Base-by-base conservation (phyloP, 2,797 vertebrate genomes). In the Anguilla anguilla region DNA sequence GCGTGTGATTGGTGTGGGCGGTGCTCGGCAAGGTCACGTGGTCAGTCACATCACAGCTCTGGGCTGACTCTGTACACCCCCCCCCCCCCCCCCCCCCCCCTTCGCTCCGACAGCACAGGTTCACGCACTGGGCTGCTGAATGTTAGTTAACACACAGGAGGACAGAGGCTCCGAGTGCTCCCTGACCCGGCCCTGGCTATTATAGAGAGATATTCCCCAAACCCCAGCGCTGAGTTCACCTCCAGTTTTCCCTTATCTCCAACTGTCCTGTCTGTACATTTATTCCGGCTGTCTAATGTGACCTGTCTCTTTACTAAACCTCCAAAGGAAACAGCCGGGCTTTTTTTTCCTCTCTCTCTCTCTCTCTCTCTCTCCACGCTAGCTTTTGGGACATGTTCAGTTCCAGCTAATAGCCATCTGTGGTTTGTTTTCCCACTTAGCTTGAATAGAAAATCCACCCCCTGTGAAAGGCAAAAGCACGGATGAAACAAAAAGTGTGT, bases 191-290 rank as follows among this genome's bases (percentile, higher is more conserved):
- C 92, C 96, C 92, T 95, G 93, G 91, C 89, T 94, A 94, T 94
- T 95, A 96, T 92, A 91, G 92, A 92, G 94, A 93, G 94, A 92
- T 95, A 95, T 95, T 97, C 96, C 95, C 96, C 91, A 94, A 96
- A 93, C 92, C 92, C 93, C 93, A 92, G 83, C 89, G 90, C 91
- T 90, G 92, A 88, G 93, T 92, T 94, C 93, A 94, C 91, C 91
- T 93, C 92, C 94, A 94, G 85, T 90, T 93, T 93, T 91, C 93
- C 91, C 93, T 95, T 93, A 94, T 92, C 93, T 93, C 91, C 94
- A 93, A 95, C 93, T 92, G 93, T 91, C 93, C 91, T 84, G 90
- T 92, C 89, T 90, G 89, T 92, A 90, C 92, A 92, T 94, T 93
- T 89, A 92, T 94, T 94, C 93, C 85, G 84, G 89, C 93, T 94